phyloP scores from a whole-genome alignment of 2,888 invertebrate genomes.

The Galerucella nymphaeae region DNA sequence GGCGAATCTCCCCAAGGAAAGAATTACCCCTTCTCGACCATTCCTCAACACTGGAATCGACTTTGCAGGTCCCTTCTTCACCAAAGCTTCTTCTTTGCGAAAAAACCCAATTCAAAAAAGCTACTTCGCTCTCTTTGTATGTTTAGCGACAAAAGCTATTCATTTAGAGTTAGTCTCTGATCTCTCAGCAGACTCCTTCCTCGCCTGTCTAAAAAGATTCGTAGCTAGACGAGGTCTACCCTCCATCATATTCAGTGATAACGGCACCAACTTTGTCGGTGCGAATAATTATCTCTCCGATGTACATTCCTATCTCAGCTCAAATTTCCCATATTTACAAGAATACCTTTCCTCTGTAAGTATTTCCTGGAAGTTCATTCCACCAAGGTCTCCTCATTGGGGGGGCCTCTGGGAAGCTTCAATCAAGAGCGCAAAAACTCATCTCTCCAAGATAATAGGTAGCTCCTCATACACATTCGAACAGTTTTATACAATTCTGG shows the following conservation, averaged over 20 bases:
- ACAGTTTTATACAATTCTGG: neutral
- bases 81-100: too few relatives aligned
- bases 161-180: neutral
- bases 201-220: neutral
- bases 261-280: too few relatives aligned
- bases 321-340: too few relatives aligned
- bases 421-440: neutral
- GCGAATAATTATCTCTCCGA: too few relatives aligned
- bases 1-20: too few relatives aligned
- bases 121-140: neutral
- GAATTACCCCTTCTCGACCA: too few relatives aligned
- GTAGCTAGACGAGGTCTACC: neutral
- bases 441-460: neutral
- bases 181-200: neutral
- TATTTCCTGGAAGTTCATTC: neutral
- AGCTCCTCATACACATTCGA: neutral
- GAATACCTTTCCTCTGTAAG: too few relatives aligned
- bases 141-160: neutral
- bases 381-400: constrained; percentile 4
- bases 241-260: neutral
- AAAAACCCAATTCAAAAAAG: too few relatives aligned
- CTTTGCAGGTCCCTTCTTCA: too few relatives aligned
- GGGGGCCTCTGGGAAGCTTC: neutral
- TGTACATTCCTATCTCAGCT: too few relatives aligned
- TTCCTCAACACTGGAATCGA: too few relatives aligned